Percentiles rank a stretch among this genome's conserved stretches.
Evolutionary conservation across 2,797 vertebrate genomes (phyloP).

Genomic region (Pipistrellus nathusii): DNA sequence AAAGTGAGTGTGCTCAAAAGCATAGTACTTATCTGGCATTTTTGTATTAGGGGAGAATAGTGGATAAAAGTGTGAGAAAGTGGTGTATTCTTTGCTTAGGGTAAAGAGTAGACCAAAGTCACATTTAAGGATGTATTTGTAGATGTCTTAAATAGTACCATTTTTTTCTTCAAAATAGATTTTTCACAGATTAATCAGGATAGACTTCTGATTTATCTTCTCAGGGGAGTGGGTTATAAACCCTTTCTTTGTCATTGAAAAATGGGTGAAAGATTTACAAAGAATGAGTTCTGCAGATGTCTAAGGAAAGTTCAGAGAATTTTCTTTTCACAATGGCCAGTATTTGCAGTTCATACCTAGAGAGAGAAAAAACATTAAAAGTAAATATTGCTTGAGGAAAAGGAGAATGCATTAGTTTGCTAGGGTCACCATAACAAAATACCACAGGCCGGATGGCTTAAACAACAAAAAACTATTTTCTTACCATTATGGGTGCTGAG

Average conservation of each 20-base stretch:
- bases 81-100: neutral
- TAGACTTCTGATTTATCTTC: conserved; percentile 13
- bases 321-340: neutral
- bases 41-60: neutral
- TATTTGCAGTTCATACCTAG: neutral
- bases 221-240: neutral
- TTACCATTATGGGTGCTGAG: neutral
- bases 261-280: neutral
- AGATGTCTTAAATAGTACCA: neutral
- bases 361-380: neutral
- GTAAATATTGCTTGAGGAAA: neutral
- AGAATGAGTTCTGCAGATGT: neutral
- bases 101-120: neutral
- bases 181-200: conserved; percentile 11
- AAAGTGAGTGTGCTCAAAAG: neutral
- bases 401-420: neutral
- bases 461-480: neutral
- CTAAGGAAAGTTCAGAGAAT: conserved; percentile 39
- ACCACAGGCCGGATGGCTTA: neutral
- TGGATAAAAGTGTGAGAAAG: neutral
- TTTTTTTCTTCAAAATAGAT: conserved; percentile 10
- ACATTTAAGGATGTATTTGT: neutral
- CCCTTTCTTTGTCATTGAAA: neutral
- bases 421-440: neutral
- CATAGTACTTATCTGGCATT: neutral